Conservation (phyloP, 2,888 invertebrate species). For the Tachystola acroxantha region DNA sequence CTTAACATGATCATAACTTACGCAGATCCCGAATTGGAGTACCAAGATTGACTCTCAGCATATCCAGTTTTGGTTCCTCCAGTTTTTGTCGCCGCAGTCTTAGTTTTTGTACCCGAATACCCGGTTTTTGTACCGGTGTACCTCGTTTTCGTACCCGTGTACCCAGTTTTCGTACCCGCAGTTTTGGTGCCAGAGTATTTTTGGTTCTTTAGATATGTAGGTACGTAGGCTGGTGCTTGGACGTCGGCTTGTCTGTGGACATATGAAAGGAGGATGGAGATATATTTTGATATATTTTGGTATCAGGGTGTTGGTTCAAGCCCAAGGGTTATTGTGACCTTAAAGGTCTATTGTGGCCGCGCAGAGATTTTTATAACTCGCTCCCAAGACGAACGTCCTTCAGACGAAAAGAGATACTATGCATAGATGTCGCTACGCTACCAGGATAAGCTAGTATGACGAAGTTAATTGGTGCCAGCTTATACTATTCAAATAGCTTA, state of each 20-base stretch:
- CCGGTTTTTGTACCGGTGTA: slow-evolving; percentile 29
- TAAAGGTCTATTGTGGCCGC: too few relatives aligned
- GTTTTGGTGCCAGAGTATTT: slow-evolving; percentile 33
- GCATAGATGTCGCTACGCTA: too few relatives aligned
- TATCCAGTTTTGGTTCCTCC: slow-evolving; percentile 26
- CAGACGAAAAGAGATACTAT: too few relatives aligned
- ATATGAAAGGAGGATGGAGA: not conserved
- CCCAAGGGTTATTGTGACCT: too few relatives aligned
- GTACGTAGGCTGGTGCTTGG: slow-evolving; percentile 53
- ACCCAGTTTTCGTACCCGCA: slow-evolving; percentile 25
- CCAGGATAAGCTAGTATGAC: too few relatives aligned
- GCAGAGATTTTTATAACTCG: too few relatives aligned
- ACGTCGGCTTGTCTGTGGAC: slow-evolving; percentile 58
- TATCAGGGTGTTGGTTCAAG: too few relatives aligned
- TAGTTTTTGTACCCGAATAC: slow-evolving; percentile 25
- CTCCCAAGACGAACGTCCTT: too few relatives aligned
- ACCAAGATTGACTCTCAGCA: slow-evolving; percentile 43
- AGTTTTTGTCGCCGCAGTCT: slow-evolving; percentile 19
- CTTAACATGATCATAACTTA: too few relatives aligned
- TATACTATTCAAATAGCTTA: too few relatives aligned
- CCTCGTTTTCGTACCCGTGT: slow-evolving; percentile 23
- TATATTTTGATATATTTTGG: too few relatives aligned
- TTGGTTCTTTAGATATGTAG: slow-evolving; percentile 41
- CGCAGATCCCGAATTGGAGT: slow-evolving; percentile 39
- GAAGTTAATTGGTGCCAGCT: too few relatives aligned